These are phyloP conservation scores for Drosophila mettleri DNA, from an alignment of 2,888 invertebrate species.

Conservation along the genomic window DNA sequence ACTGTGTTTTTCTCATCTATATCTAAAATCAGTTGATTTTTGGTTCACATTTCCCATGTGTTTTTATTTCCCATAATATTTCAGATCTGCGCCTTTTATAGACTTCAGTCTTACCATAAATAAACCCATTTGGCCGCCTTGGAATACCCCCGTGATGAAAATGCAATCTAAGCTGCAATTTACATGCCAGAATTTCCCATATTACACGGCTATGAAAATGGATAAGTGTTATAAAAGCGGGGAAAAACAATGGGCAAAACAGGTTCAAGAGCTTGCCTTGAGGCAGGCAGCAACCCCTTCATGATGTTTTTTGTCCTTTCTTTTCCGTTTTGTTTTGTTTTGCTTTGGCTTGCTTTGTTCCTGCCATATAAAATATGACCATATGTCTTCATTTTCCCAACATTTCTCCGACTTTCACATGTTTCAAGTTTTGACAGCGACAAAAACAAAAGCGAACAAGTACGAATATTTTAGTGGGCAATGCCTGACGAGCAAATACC, in stretches of 20 bases:
- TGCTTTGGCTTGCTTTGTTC: not conserved
- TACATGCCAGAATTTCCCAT: slow-evolving; percentile 12
- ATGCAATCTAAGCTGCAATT: slow-evolving; percentile 6
- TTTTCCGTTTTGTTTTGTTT: not conserved
- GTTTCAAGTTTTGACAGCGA: slow-evolving; percentile 44
- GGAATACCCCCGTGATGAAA: slow-evolving; percentile 8
- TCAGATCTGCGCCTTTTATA: not conserved
- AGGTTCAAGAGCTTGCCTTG: slow-evolving; percentile 33
- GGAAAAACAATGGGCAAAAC: slow-evolving; percentile 14
- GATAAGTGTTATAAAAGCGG: not conserved
- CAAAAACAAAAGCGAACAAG: slow-evolving; percentile 13
- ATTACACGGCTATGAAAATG: slow-evolving; percentile 11
- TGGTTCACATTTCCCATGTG: no score
- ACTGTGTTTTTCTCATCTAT: not conserved
- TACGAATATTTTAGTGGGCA: not conserved
- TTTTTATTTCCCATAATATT: no score
- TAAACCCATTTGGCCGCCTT: not conserved
- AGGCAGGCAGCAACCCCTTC: slow-evolving; percentile 45
- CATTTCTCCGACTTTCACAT: slow-evolving; percentile 36
- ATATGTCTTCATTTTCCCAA: slow-evolving; percentile 62
- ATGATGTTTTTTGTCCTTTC: not conserved
- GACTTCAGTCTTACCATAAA: not conserved
- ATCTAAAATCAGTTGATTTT: not conserved
- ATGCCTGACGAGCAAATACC: not conserved
- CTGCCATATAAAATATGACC: slow-evolving; percentile 31